Conservation (phyloP, 2,797 vertebrate genomes). For the Echiichthys vipera region DNA sequence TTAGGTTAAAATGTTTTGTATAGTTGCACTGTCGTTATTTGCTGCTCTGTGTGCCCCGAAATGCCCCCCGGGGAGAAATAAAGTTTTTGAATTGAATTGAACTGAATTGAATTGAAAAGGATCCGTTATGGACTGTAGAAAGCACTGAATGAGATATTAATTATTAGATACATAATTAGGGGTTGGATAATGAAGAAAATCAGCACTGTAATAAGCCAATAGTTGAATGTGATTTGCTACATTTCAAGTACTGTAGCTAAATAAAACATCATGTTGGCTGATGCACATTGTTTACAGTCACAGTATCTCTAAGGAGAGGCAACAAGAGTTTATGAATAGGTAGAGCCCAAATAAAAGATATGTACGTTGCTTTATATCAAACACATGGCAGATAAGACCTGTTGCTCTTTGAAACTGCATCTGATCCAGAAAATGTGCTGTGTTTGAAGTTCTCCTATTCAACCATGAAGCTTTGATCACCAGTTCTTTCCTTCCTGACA, state of each 20-base stretch:
- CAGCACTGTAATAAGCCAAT: background rate
- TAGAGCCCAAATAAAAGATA: conserved; percentile 2
- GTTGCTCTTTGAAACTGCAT: conserved; percentile 21
- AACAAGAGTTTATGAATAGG: no score
- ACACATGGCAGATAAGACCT: background rate
- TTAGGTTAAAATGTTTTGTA: no score
- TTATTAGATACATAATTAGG: no score
- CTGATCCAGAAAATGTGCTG: conserved; percentile 10
- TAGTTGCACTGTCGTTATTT: no score
- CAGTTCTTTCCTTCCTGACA: background rate
- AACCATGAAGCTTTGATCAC: conserved; percentile 21
- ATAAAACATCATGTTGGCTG: background rate
- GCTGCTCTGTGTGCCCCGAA: no score
- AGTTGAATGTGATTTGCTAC: background rate
- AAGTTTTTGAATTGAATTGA: no score
- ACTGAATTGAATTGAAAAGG: no score
- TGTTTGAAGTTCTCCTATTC: conserved; percentile 24
- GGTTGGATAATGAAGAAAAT: no score
- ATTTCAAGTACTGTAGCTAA: background rate
- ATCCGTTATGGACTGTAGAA: no score
- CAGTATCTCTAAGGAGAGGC: background rate
- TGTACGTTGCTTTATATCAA: conserved; percentile 11
- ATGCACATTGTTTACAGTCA: background rate
- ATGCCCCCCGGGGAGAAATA: no score
- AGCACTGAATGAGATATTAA: no score